A percentile compares a stretch with the other conserved stretches of the same genome.
phyloP scores from a whole-genome alignment of 2,113 vertebrate genomes.

The Orthonyx spaldingii region DNA sequence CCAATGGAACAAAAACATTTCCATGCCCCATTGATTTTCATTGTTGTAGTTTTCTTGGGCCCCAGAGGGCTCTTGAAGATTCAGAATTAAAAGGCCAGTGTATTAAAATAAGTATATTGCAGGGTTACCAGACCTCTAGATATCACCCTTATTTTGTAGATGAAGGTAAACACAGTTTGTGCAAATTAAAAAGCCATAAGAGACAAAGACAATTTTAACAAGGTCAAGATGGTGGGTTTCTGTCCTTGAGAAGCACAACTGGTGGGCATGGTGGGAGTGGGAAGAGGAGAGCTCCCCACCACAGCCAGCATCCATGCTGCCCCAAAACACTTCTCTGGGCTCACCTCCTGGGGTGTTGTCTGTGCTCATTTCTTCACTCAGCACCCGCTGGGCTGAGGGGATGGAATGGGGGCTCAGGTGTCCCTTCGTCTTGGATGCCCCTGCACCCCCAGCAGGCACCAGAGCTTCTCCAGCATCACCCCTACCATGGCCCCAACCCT shows the following conservation, averaged over 20 bases:
- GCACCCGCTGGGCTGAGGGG: not conserved
- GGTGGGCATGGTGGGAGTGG: not conserved
- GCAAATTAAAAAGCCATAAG: not conserved
- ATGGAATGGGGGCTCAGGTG: rapidly evolving
- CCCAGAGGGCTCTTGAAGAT: not conserved
- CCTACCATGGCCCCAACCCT: rapidly evolving
- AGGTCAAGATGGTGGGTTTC: not conserved
- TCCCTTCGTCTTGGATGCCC: not conserved
- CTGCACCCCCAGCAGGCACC: not conserved
- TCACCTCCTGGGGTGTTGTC: not conserved
- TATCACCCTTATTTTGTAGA: not conserved
- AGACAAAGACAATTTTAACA: not conserved
- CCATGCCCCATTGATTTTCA: not conserved
- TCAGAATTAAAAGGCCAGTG: not conserved
- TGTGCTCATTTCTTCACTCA: not conserved
- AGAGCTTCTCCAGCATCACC: not conserved
- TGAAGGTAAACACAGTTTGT: not conserved
- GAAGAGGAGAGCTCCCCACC: not conserved
- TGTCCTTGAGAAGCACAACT: not conserved
- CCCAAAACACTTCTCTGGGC: rapidly evolving
- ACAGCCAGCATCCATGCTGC: rapidly evolving
- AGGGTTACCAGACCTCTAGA: not conserved
- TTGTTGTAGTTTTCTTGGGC: not conserved
- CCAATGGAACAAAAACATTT: not conserved
- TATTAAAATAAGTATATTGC: constrained; percentile 20